Conservation (phyloP, 1,140 invertebrate genomes). For the Drosophila auraria region DNA sequence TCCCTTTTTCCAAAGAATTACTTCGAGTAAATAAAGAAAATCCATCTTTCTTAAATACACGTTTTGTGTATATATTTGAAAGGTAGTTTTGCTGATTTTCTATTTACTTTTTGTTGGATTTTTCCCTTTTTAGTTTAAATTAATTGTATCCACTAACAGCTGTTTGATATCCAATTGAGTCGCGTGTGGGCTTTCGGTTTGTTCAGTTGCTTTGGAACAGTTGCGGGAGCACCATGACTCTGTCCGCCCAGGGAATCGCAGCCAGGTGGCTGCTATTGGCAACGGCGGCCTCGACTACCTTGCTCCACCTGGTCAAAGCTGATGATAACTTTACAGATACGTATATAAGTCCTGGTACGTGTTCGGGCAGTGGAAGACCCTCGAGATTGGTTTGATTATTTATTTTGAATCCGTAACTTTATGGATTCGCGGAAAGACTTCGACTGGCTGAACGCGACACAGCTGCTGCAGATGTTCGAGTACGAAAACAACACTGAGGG, state of each 20-base stretch:
- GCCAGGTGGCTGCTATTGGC: slow-evolving; percentile 29
- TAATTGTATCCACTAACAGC: neutral
- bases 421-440: slow-evolving; percentile 24
- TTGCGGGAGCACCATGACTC: slow-evolving; percentile 24
- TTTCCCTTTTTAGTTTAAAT: no score
- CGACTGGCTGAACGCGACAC: slow-evolving; percentile 50
- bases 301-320: neutral
- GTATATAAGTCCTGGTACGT: no score
- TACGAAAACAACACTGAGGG: slow-evolving; percentile 23
- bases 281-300: neutral
- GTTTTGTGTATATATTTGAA: neutral
- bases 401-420: slow-evolving; percentile 1
- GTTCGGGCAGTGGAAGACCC: no score
- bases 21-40: neutral
- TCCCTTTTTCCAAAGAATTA: neutral
- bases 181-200: slow-evolving; percentile 2
- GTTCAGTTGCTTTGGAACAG: slow-evolving; percentile 30
- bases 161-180: slow-evolving; percentile 12
- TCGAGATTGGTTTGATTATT: neutral
- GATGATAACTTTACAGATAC: slow-evolving; percentile 17
- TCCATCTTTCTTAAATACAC: neutral
- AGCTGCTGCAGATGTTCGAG: slow-evolving; percentile 31
- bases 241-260: neutral
- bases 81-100: no score
- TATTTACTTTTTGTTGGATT: no score